Evolutionary conservation across 2,113 vertebrate species (phyloP).

Genomic region (Gulo gulo): DNA sequence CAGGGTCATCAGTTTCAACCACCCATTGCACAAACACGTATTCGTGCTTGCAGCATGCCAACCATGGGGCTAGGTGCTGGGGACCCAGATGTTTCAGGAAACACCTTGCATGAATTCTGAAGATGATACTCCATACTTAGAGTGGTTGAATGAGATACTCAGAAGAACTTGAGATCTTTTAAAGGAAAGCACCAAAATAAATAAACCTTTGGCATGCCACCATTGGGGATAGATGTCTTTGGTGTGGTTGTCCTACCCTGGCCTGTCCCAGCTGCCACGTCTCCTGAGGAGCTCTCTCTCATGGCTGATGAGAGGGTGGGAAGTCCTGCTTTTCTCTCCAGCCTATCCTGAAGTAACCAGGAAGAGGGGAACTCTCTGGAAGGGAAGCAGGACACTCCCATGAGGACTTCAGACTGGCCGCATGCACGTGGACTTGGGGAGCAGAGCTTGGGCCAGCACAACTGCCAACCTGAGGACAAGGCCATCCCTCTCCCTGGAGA

Average conservation of each 20-base stretch:
- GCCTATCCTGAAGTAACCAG: not conserved
- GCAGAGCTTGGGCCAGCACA: too few species aligned
- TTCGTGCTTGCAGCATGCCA: not conserved
- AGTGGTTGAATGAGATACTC: not conserved
- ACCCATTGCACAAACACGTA: accelerated
- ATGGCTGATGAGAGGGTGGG: not conserved
- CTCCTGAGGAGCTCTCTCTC: not conserved
- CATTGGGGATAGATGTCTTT: not conserved
- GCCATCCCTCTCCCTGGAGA: not conserved
- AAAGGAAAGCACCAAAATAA: not conserved
- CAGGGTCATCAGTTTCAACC: too few species aligned
- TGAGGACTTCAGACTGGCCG: not conserved
- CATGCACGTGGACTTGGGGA: not conserved
- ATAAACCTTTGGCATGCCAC: not conserved
- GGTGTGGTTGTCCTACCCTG: not conserved
- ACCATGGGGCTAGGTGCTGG: not conserved
- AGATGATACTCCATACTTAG: not conserved
- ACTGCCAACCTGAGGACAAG: too few species aligned
- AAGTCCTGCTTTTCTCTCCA: not conserved
- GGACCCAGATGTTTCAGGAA: not conserved
- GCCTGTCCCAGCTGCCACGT: not conserved
- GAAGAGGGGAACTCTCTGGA: not conserved
- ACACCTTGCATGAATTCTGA: not conserved
- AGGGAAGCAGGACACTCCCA: not conserved
- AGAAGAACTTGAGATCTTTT: not conserved